These are phyloP conservation scores for Tarsius wallacei DNA, from an alignment of 2,797 vertebrate species.

Conservation along the genomic window DNA sequence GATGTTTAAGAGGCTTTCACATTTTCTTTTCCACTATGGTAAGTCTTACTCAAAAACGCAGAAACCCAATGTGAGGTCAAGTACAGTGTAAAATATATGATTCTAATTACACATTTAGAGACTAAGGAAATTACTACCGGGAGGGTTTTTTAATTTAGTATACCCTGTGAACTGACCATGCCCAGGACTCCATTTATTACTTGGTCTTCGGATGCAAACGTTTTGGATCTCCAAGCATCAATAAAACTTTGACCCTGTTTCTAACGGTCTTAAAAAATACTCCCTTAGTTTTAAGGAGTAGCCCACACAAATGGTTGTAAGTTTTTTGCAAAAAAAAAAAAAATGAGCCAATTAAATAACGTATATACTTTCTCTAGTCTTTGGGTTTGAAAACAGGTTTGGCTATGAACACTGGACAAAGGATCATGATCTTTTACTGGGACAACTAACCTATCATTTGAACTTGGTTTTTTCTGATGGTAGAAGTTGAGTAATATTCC, in stretches of 20 bases:
- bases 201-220: background rate
- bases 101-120: background rate
- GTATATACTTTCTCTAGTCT: background rate
- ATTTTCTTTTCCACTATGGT: background rate
- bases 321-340: background rate
- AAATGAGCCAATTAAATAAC: too few relatives aligned
- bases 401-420: background rate
- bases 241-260: background rate
- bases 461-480: background rate
- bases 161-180: background rate
- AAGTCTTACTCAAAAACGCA: background rate
- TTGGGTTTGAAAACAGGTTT: background rate
- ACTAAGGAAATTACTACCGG: background rate
- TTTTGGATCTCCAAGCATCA: background rate
- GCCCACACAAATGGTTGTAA: background rate
- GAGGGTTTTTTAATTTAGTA: fast-evolving
- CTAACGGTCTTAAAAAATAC: too few relatives aligned
- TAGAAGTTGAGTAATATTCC: background rate
- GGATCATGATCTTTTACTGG: background rate
- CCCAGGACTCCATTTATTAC: background rate
- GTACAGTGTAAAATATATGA: background rate
- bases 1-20: background rate
- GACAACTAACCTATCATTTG: background rate
- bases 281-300: background rate
- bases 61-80: too few relatives aligned